These are phyloP conservation scores for Phymatocera aterrima DNA, from an alignment of 2,888 invertebrate genomes.

Conservation along the genomic window DNA sequence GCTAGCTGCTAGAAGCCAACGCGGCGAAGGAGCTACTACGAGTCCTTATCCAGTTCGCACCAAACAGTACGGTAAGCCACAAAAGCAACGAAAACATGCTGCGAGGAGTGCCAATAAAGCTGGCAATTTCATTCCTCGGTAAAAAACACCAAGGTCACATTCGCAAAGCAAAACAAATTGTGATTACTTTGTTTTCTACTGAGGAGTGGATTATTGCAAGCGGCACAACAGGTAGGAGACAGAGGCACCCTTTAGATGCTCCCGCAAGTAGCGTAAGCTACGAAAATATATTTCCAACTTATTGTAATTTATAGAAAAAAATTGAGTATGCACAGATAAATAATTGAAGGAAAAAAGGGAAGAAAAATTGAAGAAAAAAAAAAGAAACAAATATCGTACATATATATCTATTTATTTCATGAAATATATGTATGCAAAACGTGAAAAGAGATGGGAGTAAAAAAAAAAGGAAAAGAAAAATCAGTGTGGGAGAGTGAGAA, in stretches of 20 bases:
- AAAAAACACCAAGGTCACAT: background rate
- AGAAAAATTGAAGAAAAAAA: constrained; percentile 41
- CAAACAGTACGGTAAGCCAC: constrained; percentile 96
- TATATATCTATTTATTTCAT: too few relatives aligned
- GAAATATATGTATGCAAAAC: background rate
- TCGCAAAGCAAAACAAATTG: too few relatives aligned
- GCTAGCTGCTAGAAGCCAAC: constrained; percentile 94
- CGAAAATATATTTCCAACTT: background rate
- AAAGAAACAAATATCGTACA: constrained; percentile 46
- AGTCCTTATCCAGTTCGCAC: constrained; percentile 96
- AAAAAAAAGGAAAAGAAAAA: constrained; percentile 33
- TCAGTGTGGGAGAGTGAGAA: constrained; percentile 75
- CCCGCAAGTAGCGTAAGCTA: constrained; percentile 72
- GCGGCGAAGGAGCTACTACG: constrained; percentile 97
- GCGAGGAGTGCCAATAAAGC: constrained; percentile 68
- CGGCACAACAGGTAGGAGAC: constrained; percentile 42
- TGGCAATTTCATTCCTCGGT: background rate
- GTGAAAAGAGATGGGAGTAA: background rate
- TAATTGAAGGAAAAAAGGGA: constrained; percentile 37
- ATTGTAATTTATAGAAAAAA: constrained; percentile 9
- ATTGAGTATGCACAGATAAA: background rate
- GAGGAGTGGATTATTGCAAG: background rate
- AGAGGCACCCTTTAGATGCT: constrained; percentile 54
- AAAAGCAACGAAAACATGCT: constrained; percentile 61
- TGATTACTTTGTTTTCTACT: background rate